Conservation (phyloP, 92 coral and sea anemone species). For the Heliopora coerulea region DNA sequence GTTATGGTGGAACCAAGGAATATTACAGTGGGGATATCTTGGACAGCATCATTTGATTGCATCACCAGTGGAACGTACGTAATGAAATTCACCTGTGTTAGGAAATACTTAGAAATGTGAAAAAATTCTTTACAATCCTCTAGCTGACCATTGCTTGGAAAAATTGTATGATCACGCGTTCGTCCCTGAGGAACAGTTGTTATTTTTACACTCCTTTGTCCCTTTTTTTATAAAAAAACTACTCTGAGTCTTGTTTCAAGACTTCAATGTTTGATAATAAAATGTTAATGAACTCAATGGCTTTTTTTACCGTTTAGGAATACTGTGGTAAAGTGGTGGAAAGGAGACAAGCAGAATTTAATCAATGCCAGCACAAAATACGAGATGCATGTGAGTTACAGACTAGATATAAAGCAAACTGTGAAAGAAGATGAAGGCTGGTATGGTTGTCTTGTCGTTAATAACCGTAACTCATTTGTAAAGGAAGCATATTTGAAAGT, state of each 20-base stretch:
- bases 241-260: no score
- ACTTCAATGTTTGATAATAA: no score
- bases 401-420: not conserved
- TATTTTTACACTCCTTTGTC: no score
- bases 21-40: not conserved
- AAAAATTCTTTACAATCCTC: no score
- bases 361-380: not conserved
- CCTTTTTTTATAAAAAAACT: no score
- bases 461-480: not conserved
- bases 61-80: constrained; percentile 2
- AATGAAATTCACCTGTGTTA: not conserved
- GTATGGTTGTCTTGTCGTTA: constrained; percentile 53
- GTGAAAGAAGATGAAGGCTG: constrained; percentile 49
- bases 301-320: not conserved
- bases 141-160: no score
- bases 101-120: not conserved
- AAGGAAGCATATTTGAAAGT: not conserved
- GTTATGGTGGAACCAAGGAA: constrained; percentile 8
- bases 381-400: not conserved
- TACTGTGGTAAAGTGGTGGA: not conserved
- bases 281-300: no score
- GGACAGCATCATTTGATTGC: constrained; percentile 15
- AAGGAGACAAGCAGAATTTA: not conserved
- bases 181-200: no score
- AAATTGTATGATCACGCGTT: no score